Percentiles rank a stretch among this genome's conserved stretches.
Conservation (phyloP, 2,797 vertebrate genomes). For the Poecilia wingei region DNA sequence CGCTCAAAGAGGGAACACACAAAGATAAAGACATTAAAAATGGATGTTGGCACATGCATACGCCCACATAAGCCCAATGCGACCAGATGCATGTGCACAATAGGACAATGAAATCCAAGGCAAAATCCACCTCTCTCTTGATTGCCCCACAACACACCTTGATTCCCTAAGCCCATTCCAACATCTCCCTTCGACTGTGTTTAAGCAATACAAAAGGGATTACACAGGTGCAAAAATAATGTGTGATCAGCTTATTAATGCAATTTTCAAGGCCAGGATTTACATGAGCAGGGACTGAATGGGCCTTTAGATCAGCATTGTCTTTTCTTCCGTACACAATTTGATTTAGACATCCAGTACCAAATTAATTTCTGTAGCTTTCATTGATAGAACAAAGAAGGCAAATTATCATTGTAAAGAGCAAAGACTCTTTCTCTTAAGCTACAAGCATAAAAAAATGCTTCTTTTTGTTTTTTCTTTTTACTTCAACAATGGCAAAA, state of each 20-base stretch:
- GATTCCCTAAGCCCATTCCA: slow-evolving; percentile 50
- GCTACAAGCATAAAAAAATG: slow-evolving; percentile 57
- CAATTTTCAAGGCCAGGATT: slow-evolving; percentile 71
- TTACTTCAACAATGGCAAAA: slow-evolving; percentile 41
- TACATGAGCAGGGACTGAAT: slow-evolving; percentile 60
- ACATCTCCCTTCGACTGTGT: slow-evolving; percentile 47
- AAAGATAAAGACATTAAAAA: slow-evolving; percentile 56
- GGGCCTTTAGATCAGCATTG: slow-evolving; percentile 66
- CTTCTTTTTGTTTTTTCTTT: slow-evolving; percentile 13
- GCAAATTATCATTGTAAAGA: slow-evolving; percentile 69
- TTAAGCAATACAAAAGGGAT: slow-evolving; percentile 74
- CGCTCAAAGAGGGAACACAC: slow-evolving; percentile 17
- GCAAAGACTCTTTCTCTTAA: slow-evolving; percentile 41
- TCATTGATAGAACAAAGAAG: slow-evolving; percentile 68
- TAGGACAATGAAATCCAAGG: slow-evolving; percentile 57
- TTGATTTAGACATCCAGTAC: slow-evolving; percentile 66
- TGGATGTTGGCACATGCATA: slow-evolving; percentile 40
- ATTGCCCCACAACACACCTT: slow-evolving; percentile 68
- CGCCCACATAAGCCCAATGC: slow-evolving; percentile 26
- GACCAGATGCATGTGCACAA: slow-evolving; percentile 55
- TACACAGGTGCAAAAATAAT: slow-evolving; percentile 76
- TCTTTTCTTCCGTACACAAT: slow-evolving; percentile 66
- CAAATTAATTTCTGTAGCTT: slow-evolving; percentile 73
- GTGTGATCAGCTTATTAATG: slow-evolving; percentile 74
- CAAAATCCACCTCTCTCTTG: slow-evolving; percentile 54